A percentile compares a stretch with the other conserved stretches of the same genome.
Conservation (phyloP, 2,113 vertebrate species). For the Numenius arquata region DNA sequence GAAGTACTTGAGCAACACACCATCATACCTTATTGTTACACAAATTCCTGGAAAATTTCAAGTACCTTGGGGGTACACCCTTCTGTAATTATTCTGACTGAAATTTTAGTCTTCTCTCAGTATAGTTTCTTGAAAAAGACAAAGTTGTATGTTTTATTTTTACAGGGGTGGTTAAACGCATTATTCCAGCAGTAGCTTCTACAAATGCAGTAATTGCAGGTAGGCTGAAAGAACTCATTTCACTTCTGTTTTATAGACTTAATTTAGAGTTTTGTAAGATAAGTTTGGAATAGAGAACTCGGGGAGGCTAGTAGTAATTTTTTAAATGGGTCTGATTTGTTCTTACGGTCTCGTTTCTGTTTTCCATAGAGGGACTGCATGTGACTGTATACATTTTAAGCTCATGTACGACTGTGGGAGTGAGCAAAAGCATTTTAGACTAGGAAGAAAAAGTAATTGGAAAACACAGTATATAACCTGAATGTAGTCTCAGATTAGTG, state of each 20-base stretch:
- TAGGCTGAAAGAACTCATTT: constrained; percentile 55
- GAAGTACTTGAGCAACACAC: not conserved
- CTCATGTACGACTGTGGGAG: not conserved
- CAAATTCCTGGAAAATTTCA: not conserved
- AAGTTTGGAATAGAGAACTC: not conserved
- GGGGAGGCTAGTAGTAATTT: not conserved
- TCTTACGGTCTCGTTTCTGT: not conserved
- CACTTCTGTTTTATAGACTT: not conserved
- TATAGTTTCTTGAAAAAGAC: not conserved
- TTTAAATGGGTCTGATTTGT: not conserved
- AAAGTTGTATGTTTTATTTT: not conserved
- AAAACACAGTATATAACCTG: not conserved
- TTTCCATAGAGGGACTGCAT: not conserved
- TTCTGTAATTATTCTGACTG: not conserved
- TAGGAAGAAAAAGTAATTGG: not conserved
- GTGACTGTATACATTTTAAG: not conserved
- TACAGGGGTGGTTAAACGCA: constrained; percentile 92
- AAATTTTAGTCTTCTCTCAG: not conserved
- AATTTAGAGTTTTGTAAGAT: not conserved
- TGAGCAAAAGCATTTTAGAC: not conserved
- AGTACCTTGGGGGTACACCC: not conserved
- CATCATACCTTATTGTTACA: not conserved
- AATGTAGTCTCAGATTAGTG: not conserved
- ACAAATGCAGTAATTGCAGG: constrained; percentile 97
- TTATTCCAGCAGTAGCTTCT: constrained; percentile 97